A percentile compares a stretch with the other conserved stretches of the same genome.
These are phyloP conservation scores for Troglohyphantes excavatus DNA, from an alignment of 2,888 invertebrate species.

Conservation along the genomic window DNA sequence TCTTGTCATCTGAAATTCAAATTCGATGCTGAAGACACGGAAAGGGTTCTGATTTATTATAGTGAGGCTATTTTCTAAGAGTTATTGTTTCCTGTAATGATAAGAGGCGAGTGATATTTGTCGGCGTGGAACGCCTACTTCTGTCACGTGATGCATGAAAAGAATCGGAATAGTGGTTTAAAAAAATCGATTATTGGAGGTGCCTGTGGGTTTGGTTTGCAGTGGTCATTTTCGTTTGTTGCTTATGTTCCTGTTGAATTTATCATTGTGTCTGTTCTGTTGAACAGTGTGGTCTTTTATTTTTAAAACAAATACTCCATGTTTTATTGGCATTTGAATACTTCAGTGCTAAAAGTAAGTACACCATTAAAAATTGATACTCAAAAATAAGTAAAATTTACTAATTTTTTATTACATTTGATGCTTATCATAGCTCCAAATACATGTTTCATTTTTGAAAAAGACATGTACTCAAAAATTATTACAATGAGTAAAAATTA, in stretches of 20 bases:
- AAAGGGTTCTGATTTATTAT: conserved; percentile 20
- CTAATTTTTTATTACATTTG: too few relatives aligned
- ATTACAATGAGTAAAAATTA: too few relatives aligned
- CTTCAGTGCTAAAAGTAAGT: too few relatives aligned
- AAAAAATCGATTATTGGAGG: background rate
- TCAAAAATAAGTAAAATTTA: too few relatives aligned
- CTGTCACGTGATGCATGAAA: background rate
- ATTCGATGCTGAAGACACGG: conserved; percentile 17
- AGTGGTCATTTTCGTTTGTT: background rate
- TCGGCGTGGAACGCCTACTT: conserved; percentile 19
- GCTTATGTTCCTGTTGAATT: too few relatives aligned
- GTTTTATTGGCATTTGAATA: too few relatives aligned
- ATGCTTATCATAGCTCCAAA: too few relatives aligned
- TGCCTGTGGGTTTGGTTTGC: background rate
- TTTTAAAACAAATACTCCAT: too few relatives aligned
- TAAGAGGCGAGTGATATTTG: conserved; percentile 22
- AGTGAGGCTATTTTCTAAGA: background rate
- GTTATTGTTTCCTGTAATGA: conserved; percentile 37
- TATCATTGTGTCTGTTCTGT: background rate
- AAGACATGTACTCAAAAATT: too few relatives aligned
- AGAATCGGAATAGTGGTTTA: background rate
- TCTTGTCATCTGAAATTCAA: conserved; percentile 47
- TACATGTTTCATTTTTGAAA: too few relatives aligned
- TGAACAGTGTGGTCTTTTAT: too few relatives aligned
- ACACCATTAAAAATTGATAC: too few relatives aligned